Conservation (phyloP, 2,888 invertebrate species). For the Pachydiplax longipennis region DNA sequence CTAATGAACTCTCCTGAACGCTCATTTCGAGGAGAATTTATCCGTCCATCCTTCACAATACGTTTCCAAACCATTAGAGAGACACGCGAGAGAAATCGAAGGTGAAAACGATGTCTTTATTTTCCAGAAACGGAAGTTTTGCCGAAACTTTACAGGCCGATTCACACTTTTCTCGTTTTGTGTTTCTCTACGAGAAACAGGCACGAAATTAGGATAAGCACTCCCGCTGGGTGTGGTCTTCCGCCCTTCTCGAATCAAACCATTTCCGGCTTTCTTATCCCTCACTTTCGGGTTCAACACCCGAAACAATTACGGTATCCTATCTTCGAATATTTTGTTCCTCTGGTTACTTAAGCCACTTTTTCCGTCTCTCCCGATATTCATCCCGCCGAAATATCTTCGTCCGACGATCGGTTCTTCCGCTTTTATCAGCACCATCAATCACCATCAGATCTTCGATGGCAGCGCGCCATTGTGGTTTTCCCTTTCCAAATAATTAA, state of each 20-base stretch:
- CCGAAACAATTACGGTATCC: not conserved
- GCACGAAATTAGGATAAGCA: not conserved
- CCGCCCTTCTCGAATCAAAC: not conserved
- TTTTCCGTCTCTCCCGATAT: not conserved
- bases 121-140: not conserved
- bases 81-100: not conserved
- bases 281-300: not conserved
- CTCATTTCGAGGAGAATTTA: not conserved
- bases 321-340: not conserved
- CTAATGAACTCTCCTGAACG: not conserved
- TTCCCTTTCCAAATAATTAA: not conserved
- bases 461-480: not conserved
- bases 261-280: not conserved
- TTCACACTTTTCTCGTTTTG: not conserved
- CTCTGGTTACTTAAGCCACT: not conserved
- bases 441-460: not conserved
- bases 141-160: not conserved
- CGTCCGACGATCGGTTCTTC: not conserved
- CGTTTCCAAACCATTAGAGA: not conserved
- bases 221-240: not conserved
- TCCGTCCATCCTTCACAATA: not conserved
- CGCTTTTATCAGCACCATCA: not conserved
- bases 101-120: not conserved
- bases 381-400: not conserved
- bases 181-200: not conserved